Base-by-base conservation (phyloP, 30 jellyfish, hydroid and myxozoan genomes). In the Cassiopea xamachana region DNA sequence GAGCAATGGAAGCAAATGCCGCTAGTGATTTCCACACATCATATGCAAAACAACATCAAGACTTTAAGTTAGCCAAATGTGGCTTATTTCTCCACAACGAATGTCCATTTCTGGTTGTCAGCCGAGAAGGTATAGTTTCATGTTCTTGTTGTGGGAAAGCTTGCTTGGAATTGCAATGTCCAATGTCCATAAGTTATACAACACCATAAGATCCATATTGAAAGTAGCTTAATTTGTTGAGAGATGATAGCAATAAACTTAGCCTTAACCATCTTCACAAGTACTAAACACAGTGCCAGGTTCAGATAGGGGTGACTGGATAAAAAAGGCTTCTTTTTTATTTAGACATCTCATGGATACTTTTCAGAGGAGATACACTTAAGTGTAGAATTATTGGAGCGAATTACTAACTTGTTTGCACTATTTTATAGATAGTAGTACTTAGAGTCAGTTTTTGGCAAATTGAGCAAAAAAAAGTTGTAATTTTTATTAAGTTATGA, bases 81-180 rank as follows among this genome's bases (percentile, higher is more conserved):
- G 72, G 86, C 13, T n/a, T 77, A 77, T 77, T 77, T 55, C 86
- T 77, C 3, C 51, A 55, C 77, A 77, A 77, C 1, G 86, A 77
- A 2, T 19, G 19, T 27, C 96, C 94, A 8, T 69, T 58, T 60
- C 46, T 88, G 16, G 96, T 94, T 80, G 96, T 79, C 15, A 88
- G 96, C 93, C 96, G 94, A 2, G 96, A 88, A 27, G 1, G 93
- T 4, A 47, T 88, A 68, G 39, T 27, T 27, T 27, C 39, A 27
- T 27, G 39, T 27, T 27, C 39, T 27, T 27, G 94, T 67, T 77
- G 92, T 71, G 83, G 51, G 77, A 51, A n/a, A 60, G 73, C 90
- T 10, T 88, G 96, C 69, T 88, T 88, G 79, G 96, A 88, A 51
- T 46, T 82, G 17, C 82, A 89, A 82, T 70, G 97, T 84, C 97